Base-by-base conservation (phyloP, 2,888 invertebrate genomes). In the Calephelis perditalis region DNA sequence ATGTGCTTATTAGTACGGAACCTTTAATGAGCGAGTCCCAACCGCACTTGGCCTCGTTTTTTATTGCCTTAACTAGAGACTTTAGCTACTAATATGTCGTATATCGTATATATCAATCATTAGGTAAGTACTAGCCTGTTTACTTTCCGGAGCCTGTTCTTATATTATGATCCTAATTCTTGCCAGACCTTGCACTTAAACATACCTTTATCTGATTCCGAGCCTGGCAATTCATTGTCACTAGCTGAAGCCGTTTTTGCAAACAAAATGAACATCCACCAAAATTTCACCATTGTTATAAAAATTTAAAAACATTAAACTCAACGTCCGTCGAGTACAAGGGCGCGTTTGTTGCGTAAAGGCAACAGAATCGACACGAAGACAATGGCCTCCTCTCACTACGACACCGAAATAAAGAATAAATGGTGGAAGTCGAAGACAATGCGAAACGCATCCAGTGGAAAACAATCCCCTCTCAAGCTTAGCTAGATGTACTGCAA, bases 201-300 rank as follows among this genome's bases (percentile, higher is more conserved):
- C 67, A 61, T 63, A 65, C 90, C 88, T 83, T 90, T 90, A 70
- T 82, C 84, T 59, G 73, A 70, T 64, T 84, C 84, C 62, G 73
- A 71, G 66, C 74, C 77, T 36, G 81, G 77, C 65, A 90, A 71
- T 63, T 82, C 77, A 71, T 89, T 90, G 68, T 88, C 86, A 78
- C 83, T 88, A 76, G 85, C 81, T 71, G 82, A 86, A 65, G 82
- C 86, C 73, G 79, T 86, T 79, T 86, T 87, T 76, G 86, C 84
- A 73, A 86, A 84, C 68, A 89, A 79, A 73, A 90, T 77, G 73
- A 87, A 86, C 86, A 90, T 81, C 90, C 90, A 90, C 90, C 88
- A 89, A 69, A 87, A 87, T 78, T 76, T 86, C 87, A 87, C 83
- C 87, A 89, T 88, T 79, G 73, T 84, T 78, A 81, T 78, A 75